Evolutionary conservation across 2,797 vertebrate species (phyloP).

Genomic region (Sylvilagus floridanus): DNA sequence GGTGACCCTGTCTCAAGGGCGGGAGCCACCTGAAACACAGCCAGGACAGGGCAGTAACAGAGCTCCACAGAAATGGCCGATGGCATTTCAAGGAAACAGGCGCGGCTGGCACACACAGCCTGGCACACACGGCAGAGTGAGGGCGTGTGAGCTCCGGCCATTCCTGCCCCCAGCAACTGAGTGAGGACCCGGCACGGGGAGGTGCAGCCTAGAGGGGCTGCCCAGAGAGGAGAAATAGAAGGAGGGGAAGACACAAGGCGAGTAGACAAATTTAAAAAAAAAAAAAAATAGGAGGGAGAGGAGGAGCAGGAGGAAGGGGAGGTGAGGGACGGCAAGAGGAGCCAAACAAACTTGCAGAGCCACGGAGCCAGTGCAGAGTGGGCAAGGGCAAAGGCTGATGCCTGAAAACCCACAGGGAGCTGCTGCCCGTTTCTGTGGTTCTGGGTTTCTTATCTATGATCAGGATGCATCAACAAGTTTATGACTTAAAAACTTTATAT

Average conservation of each 20-base stretch:
- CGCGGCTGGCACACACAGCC: not conserved
- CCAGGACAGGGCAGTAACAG: not conserved
- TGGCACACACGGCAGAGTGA: not conserved
- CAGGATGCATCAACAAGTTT: not conserved
- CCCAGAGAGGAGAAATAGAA: not conserved
- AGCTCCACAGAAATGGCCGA: slow-evolving; percentile 4
- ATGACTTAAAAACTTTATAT: no score
- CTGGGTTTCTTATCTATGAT: not conserved
- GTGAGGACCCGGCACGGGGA: not conserved
- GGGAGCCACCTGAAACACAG: slow-evolving; percentile 7
- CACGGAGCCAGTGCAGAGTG: accelerated
- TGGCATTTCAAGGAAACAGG: not conserved
- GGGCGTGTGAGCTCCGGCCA: not conserved
- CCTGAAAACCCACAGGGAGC: not conserved
- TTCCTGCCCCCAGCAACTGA: not conserved
- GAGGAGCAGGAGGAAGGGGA: not conserved
- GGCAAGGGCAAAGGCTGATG: not conserved
- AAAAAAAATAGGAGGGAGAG: not conserved
- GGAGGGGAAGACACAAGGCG: not conserved
- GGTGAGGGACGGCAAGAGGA: not conserved
- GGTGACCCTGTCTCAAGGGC: not conserved
- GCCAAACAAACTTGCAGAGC: not conserved
- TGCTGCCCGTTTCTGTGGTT: not conserved
- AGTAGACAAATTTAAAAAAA: not conserved
- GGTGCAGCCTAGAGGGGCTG: not conserved